Evolutionary conservation across 1,140 invertebrate species (phyloP).

Genomic region (Teleogryllus occipitalis): DNA sequence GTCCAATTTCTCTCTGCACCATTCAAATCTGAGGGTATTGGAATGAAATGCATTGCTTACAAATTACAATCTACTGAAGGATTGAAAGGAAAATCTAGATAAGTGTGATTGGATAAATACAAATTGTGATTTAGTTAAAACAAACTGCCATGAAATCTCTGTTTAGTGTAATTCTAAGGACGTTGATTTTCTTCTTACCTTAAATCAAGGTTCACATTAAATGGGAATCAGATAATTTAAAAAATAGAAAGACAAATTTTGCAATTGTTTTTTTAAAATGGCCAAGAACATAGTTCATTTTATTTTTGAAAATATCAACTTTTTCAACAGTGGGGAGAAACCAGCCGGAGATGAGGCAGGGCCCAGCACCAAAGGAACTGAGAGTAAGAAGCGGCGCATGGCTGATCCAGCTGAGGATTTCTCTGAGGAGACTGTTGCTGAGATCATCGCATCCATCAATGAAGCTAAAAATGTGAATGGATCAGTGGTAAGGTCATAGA

Average conservation of each 20-base stretch:
- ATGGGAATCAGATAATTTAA: too few species aligned
- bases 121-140: too few species aligned
- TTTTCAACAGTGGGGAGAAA: slow-evolving; percentile 11
- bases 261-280: background rate
- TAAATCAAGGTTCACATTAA: too few species aligned
- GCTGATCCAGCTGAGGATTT: slow-evolving; percentile 37
- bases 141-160: too few species aligned
- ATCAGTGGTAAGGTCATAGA: slow-evolving; percentile 52
- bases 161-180: too few species aligned
- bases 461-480: slow-evolving; percentile 70
- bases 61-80: too few species aligned
- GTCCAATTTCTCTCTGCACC: too few species aligned
- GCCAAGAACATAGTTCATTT: background rate
- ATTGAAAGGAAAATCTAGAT: too few species aligned
- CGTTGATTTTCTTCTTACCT: too few species aligned
- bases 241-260: background rate
- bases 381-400: slow-evolving; percentile 15
- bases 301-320: background rate
- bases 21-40: too few species aligned
- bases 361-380: background rate
- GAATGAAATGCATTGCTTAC: too few species aligned
- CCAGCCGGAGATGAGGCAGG: background rate
- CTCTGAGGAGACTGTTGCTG: slow-evolving; percentile 56
- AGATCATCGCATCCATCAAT: slow-evolving; percentile 67
- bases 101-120: too few species aligned